Conservation (phyloP, 1,140 invertebrate species). For the Brachionus sp. region DNA sequence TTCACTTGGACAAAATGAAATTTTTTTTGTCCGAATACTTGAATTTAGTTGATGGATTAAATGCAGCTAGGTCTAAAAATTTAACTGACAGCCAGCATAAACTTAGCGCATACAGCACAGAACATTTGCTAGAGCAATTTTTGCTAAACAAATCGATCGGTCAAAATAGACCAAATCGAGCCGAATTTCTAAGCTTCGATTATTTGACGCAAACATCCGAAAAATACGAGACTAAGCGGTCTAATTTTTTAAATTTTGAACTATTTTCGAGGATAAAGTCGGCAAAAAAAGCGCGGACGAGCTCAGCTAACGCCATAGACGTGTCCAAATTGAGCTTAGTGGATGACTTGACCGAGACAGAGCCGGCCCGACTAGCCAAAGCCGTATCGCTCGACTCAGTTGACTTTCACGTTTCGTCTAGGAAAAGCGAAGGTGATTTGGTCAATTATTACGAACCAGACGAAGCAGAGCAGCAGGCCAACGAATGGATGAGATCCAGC, state of each 20-base stretch:
- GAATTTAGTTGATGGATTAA: neutral
- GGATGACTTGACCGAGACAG: neutral
- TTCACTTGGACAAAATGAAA: conserved; percentile 13
- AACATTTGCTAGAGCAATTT: conserved; percentile 3
- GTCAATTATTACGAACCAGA: neutral
- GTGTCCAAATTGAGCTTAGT: neutral
- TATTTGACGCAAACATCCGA: neutral
- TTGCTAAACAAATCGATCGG: conserved; percentile 8
- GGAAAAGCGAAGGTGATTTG: neutral
- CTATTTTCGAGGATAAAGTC: neutral
- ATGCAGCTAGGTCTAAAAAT: neutral
- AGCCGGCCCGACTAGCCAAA: neutral
- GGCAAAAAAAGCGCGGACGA: neutral
- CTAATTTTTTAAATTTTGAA: neutral
- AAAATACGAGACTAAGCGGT: neutral
- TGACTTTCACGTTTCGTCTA: neutral
- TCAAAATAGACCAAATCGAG: neutral
- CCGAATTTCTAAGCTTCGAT: neutral
- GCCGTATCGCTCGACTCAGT: neutral
- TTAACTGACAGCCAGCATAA: neutral
- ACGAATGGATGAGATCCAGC: neutral
- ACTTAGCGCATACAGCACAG: neutral
- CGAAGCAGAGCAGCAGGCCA: neutral
- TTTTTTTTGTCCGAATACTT: neutral
- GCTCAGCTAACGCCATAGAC: neutral